Base-by-base conservation (phyloP, 1,140 invertebrate genomes). In the Drosophila simulans region DNA sequence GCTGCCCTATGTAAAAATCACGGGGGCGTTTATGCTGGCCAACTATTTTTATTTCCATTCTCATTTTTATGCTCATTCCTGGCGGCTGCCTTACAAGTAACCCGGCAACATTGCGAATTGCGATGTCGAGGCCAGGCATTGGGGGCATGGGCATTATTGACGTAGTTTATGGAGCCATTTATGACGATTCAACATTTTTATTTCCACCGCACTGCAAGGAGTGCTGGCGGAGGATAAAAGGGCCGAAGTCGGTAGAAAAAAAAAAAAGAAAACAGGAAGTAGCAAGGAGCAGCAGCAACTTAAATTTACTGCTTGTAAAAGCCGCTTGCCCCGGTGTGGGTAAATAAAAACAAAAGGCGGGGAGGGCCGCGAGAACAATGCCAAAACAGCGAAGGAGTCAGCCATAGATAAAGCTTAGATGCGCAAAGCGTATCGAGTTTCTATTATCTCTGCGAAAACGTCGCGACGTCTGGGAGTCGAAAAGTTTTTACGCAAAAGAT, bases 111-210 rank as follows among this genome's bases (percentile, higher is more conserved):
- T 76, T 83, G 73, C 64, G 27, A 56, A 59, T 76, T 83, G 73
- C 64, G 27, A 56, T 35, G 58, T 66, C 55, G 51, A 63, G 39
- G 69, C 65, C 71, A 80, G 54, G 64, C 55, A 55, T 45, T 40
- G 49, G 59, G 70, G 56, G 51, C 17, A 43, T 42, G 46, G 52
- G 62, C 62, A 70, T 75, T 80, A 89, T 89, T 89, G 84, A 89
- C 85, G 85, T 77, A 84, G 85, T 89, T 89, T 89, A 89, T 89
- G 84, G 80, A 89, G 85, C 84, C 84, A 89, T 89, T 89, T 89
- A 89, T 89, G 84, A 89, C 84, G 84, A 89, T 89, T 89, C 84
- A 89, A 89, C 84, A 89, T 84, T 89, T 89, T 89, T 89, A 84
- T 89, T 89, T 89, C 77, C 79, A 84, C 84, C 84, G 64, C 84